Evolutionary conservation across 2,797 vertebrate species (phyloP).

Genomic region (Pangasius macronema): DNA sequence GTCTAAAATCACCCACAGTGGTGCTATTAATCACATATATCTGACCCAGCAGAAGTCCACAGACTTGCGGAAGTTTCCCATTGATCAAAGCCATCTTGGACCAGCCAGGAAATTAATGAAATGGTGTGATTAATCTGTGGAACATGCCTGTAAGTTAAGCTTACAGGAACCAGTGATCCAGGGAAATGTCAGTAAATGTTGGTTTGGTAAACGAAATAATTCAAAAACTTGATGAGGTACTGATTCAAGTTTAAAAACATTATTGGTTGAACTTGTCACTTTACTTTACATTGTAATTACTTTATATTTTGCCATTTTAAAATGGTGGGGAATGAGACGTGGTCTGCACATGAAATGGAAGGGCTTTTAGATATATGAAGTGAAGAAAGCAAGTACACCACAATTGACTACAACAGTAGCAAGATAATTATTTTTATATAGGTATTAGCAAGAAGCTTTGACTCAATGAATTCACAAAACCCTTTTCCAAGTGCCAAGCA

Average conservation of each 20-base stretch:
- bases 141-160: slow-evolving; percentile 32
- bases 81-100: background rate
- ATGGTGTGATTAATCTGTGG: slow-evolving; percentile 32
- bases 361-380: background rate
- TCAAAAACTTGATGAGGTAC: background rate
- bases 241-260: background rate
- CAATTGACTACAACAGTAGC: background rate
- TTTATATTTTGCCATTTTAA: background rate
- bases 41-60: background rate
- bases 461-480: background rate
- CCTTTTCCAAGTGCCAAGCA: background rate
- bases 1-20: too few species aligned
- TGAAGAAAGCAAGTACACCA: background rate
- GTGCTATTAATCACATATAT: too few species aligned
- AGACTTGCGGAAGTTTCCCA: background rate
- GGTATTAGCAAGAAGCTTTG: background rate
- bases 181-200: slow-evolving; percentile 39
- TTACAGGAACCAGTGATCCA: slow-evolving; percentile 15
- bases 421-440: background rate
- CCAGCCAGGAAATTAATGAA: background rate
- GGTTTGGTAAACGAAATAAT: background rate
- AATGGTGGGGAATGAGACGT: background rate
- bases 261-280: background rate
- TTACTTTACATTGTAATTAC: background rate
- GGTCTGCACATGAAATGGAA: background rate